Conservation (phyloP, 2,888 invertebrate genomes). For the Abrostola triplasia region DNA sequence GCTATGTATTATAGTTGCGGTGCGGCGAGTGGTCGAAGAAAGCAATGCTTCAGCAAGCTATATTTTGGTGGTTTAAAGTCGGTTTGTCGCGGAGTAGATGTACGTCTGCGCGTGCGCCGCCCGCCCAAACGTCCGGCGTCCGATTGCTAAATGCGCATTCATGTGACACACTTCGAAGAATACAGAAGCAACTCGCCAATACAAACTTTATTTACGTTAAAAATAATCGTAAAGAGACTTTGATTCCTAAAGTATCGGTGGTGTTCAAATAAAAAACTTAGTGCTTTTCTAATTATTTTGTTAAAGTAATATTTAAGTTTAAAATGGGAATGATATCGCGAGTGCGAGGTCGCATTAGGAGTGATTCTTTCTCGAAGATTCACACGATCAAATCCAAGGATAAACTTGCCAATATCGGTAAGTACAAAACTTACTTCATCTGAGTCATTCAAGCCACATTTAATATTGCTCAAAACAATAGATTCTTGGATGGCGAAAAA, state of each 20-base stretch:
- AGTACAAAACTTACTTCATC: constrained; percentile 50
- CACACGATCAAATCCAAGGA: constrained; percentile 90
- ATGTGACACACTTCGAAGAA: constrained; percentile 70
- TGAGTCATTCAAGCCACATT: neutral
- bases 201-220: constrained; percentile 33
- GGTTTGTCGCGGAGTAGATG: constrained; percentile 33
- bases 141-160: constrained; percentile 76
- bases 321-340: constrained; percentile 92
- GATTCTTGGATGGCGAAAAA: too few species aligned
- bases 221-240: constrained; percentile 23
- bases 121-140: constrained; percentile 68
- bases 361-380: constrained; percentile 90
- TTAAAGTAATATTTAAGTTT: constrained; percentile 15
- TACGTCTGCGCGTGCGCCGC: constrained; percentile 67
- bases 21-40: constrained; percentile 16
- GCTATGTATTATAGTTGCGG: constrained; percentile 4
- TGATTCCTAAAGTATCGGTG: constrained; percentile 25
- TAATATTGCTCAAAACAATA: too few species aligned
- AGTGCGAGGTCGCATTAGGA: constrained; percentile 90
- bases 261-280: constrained; percentile 24
- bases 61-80: constrained; percentile 33
- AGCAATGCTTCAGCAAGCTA: constrained; percentile 57
- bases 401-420: constrained; percentile 91
- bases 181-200: constrained; percentile 57
- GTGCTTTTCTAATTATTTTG: constrained; percentile 42